Conservation (phyloP, 2,888 invertebrate genomes). For the Tinea pellionella region DNA sequence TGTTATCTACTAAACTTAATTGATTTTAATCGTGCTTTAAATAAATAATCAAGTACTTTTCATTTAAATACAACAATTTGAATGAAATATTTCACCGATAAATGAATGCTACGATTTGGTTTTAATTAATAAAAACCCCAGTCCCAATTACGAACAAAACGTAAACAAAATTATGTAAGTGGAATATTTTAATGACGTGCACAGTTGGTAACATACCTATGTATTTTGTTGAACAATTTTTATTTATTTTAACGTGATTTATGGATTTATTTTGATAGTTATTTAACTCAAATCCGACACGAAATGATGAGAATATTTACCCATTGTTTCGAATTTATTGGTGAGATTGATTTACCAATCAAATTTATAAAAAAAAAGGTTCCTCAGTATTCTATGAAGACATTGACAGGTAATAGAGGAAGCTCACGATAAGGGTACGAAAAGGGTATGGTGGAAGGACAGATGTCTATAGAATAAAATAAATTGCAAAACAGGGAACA, state of each 20-base stretch:
- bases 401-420: conserved; percentile 51
- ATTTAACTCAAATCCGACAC: too few species aligned
- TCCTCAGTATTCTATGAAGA: conserved; percentile 47
- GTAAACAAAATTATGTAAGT: conserved; percentile 2
- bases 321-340: neutral
- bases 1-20: too few species aligned
- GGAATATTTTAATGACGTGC: conserved; percentile 6
- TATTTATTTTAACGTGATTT: neutral
- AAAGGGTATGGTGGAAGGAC: conserved; percentile 48
- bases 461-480: conserved; percentile 50
- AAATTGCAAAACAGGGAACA: conserved; percentile 28
- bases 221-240: neutral
- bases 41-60: too few species aligned
- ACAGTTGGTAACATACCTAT: neutral
- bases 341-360: conserved; percentile 19
- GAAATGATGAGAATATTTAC: neutral
- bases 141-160: neutral
- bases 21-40: too few species aligned
- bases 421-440: conserved; percentile 47
- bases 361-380: conserved; percentile 29
- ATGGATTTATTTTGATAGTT: neutral
- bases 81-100: too few species aligned
- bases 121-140: conserved; percentile 3
- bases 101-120: neutral
- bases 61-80: too few species aligned